Base-by-base conservation (phyloP, 2,113 vertebrate genomes). In the Galbula dea region DNA sequence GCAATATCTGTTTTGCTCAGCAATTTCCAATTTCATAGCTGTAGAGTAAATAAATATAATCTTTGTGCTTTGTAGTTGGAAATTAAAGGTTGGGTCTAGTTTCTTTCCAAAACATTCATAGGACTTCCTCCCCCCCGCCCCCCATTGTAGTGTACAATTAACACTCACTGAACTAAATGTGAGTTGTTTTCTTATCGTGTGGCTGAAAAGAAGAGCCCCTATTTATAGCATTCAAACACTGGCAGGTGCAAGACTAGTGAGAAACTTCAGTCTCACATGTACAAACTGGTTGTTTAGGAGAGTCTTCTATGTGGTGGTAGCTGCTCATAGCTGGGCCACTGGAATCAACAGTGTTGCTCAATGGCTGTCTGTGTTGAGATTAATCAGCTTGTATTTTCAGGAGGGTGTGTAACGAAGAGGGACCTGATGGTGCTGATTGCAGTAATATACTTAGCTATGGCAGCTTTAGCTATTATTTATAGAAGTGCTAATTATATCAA, bases 401-500 rank as follows among this genome's bases (percentile, higher is more conserved):
- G 62, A 72, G 85, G 81, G 93, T 72, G 74, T 89, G 86, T 88
- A 93, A 96, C 27, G 81, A 96, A 94, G 94, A 59, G 94, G 89
- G 72, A 41, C 80, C 82, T 96, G 95, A 96, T 94, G 89, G 91
- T 96, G 88, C 89, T 95, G 86, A 96, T 96, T 95, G 77, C 94
- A 96, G 94, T 81, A 84, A 85, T 97, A 97, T 95, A 96, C 94
- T 97, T 97, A 97, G 95, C 96, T 96, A 97, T 96, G 95, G 90
- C 95, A 97, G 94, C 90, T 95, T 75, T 91, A 96, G 95, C 84
- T 96, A 96, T 97, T 97, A 97, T 98, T 98, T 98, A 97, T 97
- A 97, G 97, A 95, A 86, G 88, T 95, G 95, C 94, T 98, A 98
- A 98, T 98, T 98, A 97, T 97, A 97, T 98, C 96, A 98, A 97